Conservation (phyloP, 2,797 vertebrate genomes). For the Gallirallus australis region DNA sequence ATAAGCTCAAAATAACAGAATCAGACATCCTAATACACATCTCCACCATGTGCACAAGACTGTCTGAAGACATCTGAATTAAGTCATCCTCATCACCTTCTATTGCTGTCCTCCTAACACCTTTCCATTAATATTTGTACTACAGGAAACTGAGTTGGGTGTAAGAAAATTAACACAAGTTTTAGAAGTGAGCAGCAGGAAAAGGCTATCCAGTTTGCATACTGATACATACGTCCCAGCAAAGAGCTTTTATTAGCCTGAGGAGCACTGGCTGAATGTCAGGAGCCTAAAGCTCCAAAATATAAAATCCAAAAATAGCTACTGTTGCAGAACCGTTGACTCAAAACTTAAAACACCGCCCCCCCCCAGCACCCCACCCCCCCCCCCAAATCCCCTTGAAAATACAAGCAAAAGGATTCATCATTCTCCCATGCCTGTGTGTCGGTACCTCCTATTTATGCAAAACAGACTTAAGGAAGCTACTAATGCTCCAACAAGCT, state of each 20-base stretch:
- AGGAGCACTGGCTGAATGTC: not conserved
- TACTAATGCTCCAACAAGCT: not conserved
- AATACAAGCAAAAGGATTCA: not conserved
- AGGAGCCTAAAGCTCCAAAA: not conserved
- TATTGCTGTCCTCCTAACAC: not conserved
- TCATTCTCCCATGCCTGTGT: not conserved
- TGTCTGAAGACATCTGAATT: not conserved
- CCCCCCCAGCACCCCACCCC: accelerated
- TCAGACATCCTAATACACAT: not conserved
- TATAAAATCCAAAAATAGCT: not conserved
- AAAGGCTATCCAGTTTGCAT: not conserved
- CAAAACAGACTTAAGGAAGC: not conserved
- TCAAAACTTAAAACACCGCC: not conserved
- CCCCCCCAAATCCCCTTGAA: not conserved
- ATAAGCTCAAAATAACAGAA: not conserved
- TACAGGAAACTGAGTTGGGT: not conserved
- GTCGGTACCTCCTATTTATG: not conserved
- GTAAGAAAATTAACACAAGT: not conserved
- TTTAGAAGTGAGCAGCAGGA: not conserved
- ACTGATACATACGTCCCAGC: not conserved
- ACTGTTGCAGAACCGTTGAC: not conserved
- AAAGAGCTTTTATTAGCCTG: not conserved
- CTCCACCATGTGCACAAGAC: not conserved
- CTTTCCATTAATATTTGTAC: not conserved
- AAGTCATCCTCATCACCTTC: not conserved